phyloP scores from a whole-genome alignment of 2,888 invertebrate species.

The Chymomyza procnemis region DNA sequence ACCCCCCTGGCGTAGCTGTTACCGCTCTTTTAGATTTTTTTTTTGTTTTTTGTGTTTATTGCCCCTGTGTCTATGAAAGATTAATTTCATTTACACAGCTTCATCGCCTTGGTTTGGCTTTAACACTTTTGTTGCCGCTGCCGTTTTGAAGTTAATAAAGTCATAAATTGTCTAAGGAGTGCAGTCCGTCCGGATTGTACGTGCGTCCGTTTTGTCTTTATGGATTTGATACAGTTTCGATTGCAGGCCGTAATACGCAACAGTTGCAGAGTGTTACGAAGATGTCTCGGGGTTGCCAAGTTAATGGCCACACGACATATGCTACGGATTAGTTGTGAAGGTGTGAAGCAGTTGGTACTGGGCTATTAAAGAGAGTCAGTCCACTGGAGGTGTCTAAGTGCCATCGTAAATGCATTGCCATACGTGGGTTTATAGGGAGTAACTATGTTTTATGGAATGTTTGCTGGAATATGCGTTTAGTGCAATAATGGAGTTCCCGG shows the following conservation, averaged over 20 bases:
- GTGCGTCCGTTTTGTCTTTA: slow-evolving; percentile 36
- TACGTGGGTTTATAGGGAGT: slow-evolving; percentile 26
- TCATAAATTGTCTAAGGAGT: slow-evolving; percentile 67
- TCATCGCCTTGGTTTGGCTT: slow-evolving; percentile 63
- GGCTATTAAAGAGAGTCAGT: slow-evolving; percentile 52
- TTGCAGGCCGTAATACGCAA: slow-evolving; percentile 58
- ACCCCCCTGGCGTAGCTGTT: slow-evolving; percentile 12
- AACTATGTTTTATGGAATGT: background rate
- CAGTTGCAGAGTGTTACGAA: slow-evolving; percentile 36
- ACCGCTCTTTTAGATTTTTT: too few species aligned
- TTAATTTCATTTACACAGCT: slow-evolving; percentile 73
- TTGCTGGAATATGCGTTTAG: background rate
- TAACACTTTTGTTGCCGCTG: slow-evolving; percentile 53
- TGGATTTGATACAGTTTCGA: slow-evolving; percentile 55
- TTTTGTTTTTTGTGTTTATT: slow-evolving; percentile 65
- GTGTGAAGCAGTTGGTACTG: slow-evolving; percentile 43
- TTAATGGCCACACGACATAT: slow-evolving; percentile 45
- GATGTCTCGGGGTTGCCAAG: slow-evolving; percentile 32
- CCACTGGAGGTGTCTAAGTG: slow-evolving; percentile 9
- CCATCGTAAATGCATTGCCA: background rate
- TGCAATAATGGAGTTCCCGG: background rate
- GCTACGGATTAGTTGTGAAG: slow-evolving; percentile 65
- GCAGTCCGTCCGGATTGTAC: slow-evolving; percentile 40
- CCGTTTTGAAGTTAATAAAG: slow-evolving; percentile 70
- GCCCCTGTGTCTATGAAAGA: slow-evolving; percentile 72